Conservation (phyloP, 2,797 vertebrate genomes). For the Peromyscus attwateri region DNA sequence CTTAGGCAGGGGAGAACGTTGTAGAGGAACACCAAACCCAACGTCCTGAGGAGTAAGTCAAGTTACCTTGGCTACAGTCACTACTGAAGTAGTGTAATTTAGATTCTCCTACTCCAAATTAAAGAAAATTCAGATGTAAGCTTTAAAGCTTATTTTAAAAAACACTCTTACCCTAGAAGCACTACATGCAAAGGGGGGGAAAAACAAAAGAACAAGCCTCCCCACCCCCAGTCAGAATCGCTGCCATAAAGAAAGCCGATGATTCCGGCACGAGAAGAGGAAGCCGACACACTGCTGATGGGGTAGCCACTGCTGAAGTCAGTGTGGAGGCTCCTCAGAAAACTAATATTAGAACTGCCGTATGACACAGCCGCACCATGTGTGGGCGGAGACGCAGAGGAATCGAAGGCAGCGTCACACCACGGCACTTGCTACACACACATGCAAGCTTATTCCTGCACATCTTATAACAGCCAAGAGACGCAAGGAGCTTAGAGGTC, state of each 20-base stretch:
- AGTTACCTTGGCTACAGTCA: not conserved
- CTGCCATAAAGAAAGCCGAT: not conserved
- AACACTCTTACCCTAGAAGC: constrained; percentile 2
- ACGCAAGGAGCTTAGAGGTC: not conserved
- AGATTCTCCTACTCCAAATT: not conserved
- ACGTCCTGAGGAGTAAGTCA: not conserved
- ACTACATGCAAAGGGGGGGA: not conserved
- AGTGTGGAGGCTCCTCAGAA: not conserved
- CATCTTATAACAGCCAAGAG: not conserved
- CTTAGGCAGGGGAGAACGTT: not conserved
- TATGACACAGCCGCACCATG: accelerated
- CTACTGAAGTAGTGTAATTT: not conserved
- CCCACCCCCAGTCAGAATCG: not conserved
- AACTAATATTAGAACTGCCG: not conserved
- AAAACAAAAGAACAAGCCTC: no score
- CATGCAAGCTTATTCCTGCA: not conserved
- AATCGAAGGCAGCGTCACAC: not conserved
- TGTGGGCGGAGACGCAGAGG: not conserved
- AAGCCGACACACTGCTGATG: not conserved
- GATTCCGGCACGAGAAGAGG: not conserved
- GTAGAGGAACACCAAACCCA: accelerated
- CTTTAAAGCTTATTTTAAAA: not conserved
- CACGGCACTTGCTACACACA: accelerated
- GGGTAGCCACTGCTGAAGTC: not conserved
- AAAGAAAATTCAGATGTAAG: not conserved